Base-by-base conservation (phyloP, 2,797 vertebrate species). In the Hypotaenidia okinawae region DNA sequence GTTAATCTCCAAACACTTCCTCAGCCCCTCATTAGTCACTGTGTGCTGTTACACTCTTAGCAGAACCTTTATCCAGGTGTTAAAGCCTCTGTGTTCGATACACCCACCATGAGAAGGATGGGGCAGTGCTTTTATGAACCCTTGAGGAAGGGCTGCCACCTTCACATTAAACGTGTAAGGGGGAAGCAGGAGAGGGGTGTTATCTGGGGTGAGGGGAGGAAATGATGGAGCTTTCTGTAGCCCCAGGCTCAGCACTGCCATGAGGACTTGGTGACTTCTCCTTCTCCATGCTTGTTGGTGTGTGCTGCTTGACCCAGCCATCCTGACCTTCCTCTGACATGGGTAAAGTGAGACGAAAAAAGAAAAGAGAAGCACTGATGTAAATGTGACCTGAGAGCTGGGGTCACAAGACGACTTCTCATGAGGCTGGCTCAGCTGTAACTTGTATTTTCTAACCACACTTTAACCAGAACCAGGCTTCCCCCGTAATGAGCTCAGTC, bases 341-440 rank as follows among this genome's bases (percentile, higher is more conserved):
- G 1, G 5, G 15, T 4, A 39, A 66, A 51, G 28, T 1, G 14
- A 69, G 30, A 8, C 8, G 0, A 1, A 1, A 0, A 35, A n/a
- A 37, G 37, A 37, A 2, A 17, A 37, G 74, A 37, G 51, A 62
- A 69, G 55, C 25, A 2, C 32, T 21, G n/a, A 5, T 51, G 22
- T 33, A 51, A 41, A 55, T 47, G 17, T 0, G 0, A 23, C 30
- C 22, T 15, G 55, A 63, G 62, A 43, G 35, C 2, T 6, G 3
- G 49, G 28, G 1, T 33, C 2, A 2, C 18, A 35, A 79, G 32
- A 11, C 37, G 32, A 72, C 37, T 66, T 88, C 45, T 37, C 19
- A 2, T 58, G 18, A 28, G 28, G 18, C 39, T 90, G 67, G 28
- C 39, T 35, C 45, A 76, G 39, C 47, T 70, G 14, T 33, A 52